These are phyloP conservation scores for Musca vetustissima DNA, from an alignment of 1,140 invertebrate species.

Conservation along the genomic window DNA sequence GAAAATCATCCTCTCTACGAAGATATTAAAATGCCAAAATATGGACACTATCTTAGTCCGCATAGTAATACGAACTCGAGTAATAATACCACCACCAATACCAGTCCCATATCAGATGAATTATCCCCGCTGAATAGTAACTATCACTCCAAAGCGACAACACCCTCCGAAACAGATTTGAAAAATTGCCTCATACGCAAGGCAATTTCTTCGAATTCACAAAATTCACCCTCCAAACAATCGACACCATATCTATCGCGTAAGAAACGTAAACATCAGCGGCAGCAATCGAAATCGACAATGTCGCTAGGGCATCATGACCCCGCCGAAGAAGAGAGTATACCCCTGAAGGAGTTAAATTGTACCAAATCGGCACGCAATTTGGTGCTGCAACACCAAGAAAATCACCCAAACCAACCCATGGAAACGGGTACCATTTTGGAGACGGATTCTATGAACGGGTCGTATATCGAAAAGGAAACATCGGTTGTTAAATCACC, in stretches of 20 bases:
- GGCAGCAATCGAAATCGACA: conserved; percentile 38
- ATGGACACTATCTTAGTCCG: conserved; percentile 57
- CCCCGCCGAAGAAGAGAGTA: neutral
- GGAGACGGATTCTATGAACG: conserved; percentile 39
- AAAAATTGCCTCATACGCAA: conserved; percentile 29
- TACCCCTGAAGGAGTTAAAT: conserved; percentile 16
- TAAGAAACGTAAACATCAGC: conserved; percentile 44
- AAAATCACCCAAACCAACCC: neutral
- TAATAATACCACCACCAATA: conserved; percentile 52
- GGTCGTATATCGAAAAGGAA: conserved; percentile 57
- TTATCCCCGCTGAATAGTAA: conserved; percentile 34
- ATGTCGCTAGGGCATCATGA: conserved; percentile 26
- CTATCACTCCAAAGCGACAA: conserved; percentile 40
- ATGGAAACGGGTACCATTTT: neutral
- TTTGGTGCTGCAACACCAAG: conserved; percentile 14
- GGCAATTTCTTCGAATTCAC: conserved; percentile 13
- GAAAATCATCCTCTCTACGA: conserved; percentile 41
- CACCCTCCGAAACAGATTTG: conserved; percentile 37
- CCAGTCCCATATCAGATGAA: conserved; percentile 49
- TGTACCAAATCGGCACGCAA: conserved; percentile 25
- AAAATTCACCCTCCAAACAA: conserved; percentile 35
- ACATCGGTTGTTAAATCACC: conserved; percentile 57
- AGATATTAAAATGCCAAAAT: conserved; percentile 59
- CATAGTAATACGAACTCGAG: conserved; percentile 61
- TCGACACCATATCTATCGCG: conserved; percentile 47